Evolutionary conservation across 2,113 vertebrate genomes (phyloP).

Genomic region (Chloebia gouldiae): DNA sequence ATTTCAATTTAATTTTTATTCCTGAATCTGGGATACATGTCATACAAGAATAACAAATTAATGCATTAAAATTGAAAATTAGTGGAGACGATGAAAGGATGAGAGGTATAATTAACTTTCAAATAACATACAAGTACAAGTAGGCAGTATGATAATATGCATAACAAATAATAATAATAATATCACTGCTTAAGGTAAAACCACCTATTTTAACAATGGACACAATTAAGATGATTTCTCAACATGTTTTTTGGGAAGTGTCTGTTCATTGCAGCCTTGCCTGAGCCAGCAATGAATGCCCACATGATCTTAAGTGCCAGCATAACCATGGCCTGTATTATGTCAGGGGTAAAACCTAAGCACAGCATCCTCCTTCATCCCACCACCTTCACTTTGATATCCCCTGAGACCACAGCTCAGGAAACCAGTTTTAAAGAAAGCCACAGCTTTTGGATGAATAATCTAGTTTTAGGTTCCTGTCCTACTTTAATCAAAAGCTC

Average conservation of each 20-base stretch:
- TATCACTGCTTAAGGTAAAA: background rate
- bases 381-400: background rate
- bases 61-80: conserved; percentile 30
- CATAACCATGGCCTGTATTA: background rate
- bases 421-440: background rate
- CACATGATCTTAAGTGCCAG: background rate
- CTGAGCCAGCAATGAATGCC: background rate
- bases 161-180: conserved; percentile 60
- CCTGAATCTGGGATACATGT: background rate
- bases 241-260: conserved; percentile 7
- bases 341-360: background rate
- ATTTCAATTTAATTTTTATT: conserved; percentile 44
- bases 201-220: conserved; percentile 8
- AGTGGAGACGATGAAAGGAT: conserved; percentile 10
- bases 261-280: background rate
- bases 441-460: background rate
- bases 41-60: conserved; percentile 24
- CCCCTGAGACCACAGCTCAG: background rate
- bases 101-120: conserved; percentile 50
- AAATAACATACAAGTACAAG: conserved; percentile 27
- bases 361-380: background rate
- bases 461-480: background rate
- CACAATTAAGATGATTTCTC: conserved; percentile 11
- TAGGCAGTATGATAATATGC: conserved; percentile 26
- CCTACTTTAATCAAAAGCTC: background rate